Evolutionary conservation across 2,113 vertebrate species (phyloP), one percentile per base, ranked within the genome.

Genomic region (Platichthys stellatus): DNA sequence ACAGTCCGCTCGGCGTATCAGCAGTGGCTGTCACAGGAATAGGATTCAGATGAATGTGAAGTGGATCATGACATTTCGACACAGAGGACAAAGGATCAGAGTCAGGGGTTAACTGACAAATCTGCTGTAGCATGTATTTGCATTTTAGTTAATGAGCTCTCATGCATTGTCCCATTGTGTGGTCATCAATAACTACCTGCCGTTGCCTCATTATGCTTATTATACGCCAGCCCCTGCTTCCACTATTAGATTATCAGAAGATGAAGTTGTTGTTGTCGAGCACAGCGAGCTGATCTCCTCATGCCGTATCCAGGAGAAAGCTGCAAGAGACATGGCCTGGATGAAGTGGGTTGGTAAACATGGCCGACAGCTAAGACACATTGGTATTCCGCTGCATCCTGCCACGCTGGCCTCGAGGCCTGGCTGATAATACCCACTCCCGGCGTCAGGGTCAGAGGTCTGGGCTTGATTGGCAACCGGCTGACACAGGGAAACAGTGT

Each of bases 391-490:
- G 82, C 81, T 79, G 83, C 62, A 60, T 76, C 61, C 31, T 5
- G n/a, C 66, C 45, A 26, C 1, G 8, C 64, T 17, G 45, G 77
- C 80, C 85, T 79, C 51, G 0, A 72, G 76, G 69, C 76, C 69
- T 17, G 63, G 60, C 74, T 86, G 85, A 85, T 87, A 83, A 88
- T 85, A 74, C 82, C 57, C 69, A n/a, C 56, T 72, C 75, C 84
- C 56, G 24, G 60, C 64, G 58, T 69, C 53, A 63, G 82, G 92
- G 90, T 93, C 88, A 87, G 72, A 83, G 88, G 90, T 86, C 77
- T 23, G 43, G 26, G 57, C 69, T 64, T 92, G 92, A 93, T 86
- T 91, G 93, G 88, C 92, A 87, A 59, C 28, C n/a, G 78, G 86
- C 86, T 88, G 88, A 89, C 82, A 79, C 51, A 66, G 73, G 69